phyloP scores from a whole-genome alignment of 2,797 vertebrate species.

The Hippopotamyrus pictus region DNA sequence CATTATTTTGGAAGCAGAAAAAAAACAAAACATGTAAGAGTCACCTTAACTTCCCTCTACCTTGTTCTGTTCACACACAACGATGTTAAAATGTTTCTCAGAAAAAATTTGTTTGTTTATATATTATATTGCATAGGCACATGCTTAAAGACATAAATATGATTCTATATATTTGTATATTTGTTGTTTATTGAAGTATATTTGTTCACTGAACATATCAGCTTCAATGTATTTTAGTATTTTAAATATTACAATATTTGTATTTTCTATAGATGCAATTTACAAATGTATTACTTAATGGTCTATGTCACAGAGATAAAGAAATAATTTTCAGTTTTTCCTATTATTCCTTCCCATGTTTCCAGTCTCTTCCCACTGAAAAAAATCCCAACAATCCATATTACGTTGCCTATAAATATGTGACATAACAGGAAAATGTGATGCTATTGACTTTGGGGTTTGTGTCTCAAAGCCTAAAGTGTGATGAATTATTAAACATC shows the following conservation, averaged over 20 bases:
- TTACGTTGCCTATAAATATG: not conserved
- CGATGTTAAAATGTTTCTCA: not conserved
- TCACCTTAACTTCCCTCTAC: not conserved
- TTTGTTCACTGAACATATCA: not conserved
- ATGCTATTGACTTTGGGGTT: not conserved
- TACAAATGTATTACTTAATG: not conserved
- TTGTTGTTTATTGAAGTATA: too few species aligned
- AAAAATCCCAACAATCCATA: not conserved
- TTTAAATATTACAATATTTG: not conserved
- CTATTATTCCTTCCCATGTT: not conserved
- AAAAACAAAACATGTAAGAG: not conserved
- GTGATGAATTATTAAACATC: not conserved
- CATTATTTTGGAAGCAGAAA: not conserved
- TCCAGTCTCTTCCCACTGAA: not conserved
- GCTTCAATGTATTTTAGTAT: not conserved
- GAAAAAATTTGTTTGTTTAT: not conserved
- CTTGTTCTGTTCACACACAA: not conserved
- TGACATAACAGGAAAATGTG: not conserved
- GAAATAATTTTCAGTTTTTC: not conserved
- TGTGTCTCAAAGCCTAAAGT: not conserved
- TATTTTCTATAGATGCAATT: not conserved
- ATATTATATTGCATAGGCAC: not conserved
- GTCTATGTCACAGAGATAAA: not conserved
- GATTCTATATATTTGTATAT: not conserved
- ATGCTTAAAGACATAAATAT: not conserved